phyloP scores from a whole-genome alignment of 2,113 vertebrate species.

The western clawed frog (Xenopus tropicalis) region DNA sequence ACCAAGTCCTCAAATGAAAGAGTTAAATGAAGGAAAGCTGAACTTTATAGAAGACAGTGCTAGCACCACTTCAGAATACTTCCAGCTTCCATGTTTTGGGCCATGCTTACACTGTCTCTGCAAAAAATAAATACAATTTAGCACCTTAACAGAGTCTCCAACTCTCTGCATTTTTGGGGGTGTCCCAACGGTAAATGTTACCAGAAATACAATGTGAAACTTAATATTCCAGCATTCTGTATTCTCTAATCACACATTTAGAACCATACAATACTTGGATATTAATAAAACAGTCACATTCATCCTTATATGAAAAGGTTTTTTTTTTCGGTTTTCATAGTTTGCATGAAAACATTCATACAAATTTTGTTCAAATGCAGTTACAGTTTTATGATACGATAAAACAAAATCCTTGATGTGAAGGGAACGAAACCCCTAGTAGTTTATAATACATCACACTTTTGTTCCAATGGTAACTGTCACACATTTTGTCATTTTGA shows the following conservation, averaged over 20 bases:
- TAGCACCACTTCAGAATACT: conserved; percentile 56
- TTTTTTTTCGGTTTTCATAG: conserved; percentile 52
- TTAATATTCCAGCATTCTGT: conserved; percentile 39
- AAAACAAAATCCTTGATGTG: conserved; percentile 6
- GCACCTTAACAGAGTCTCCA: conserved; percentile 55
- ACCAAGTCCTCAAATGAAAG: no score
- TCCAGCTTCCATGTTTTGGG: not conserved
- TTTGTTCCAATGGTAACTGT: conserved; percentile 68
- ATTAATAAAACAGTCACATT: conserved; percentile 31
- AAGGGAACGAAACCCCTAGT: conserved; percentile 59
- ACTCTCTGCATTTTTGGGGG: conserved; percentile 67
- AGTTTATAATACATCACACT: conserved; percentile 70
- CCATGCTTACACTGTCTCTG: not conserved
- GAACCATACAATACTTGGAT: conserved; percentile 47
- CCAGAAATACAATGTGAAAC: conserved; percentile 42
- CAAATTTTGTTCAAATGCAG: not conserved
- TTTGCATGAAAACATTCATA: not conserved
- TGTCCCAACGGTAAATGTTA: conserved; percentile 55
- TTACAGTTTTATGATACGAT: conserved; percentile 3
- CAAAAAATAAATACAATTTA: not conserved
- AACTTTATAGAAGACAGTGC: not conserved
- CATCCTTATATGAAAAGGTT: conserved; percentile 15
- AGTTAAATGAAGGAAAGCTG: no score
- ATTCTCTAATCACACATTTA: conserved; percentile 57
- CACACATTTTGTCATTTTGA: conserved; percentile 68